Evolutionary conservation across 2,797 vertebrate genomes (phyloP).

Genomic region (Trachops cirrhosus): DNA sequence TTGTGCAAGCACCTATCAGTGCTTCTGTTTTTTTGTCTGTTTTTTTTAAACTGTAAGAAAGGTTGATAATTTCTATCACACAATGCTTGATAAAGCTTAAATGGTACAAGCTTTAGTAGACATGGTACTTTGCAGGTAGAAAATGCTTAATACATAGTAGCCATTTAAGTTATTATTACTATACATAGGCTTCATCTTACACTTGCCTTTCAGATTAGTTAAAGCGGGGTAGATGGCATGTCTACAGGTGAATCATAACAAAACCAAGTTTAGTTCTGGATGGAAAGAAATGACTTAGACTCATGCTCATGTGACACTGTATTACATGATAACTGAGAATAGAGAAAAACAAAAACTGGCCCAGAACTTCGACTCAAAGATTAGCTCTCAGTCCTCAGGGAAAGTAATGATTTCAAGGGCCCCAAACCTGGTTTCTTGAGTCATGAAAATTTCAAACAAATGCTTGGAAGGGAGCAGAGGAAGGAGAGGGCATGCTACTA

Average conservation of each 20-base stretch:
- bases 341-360: not conserved
- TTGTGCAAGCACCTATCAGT: not conserved
- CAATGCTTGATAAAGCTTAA: not conserved
- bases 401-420: not conserved
- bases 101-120: not conserved
- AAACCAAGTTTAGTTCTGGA: conserved; percentile 41
- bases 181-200: not conserved
- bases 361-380: not conserved
- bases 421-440: not conserved
- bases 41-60: not conserved
- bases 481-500: not conserved
- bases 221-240: not conserved
- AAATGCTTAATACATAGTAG: not conserved
- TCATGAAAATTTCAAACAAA: not conserved
- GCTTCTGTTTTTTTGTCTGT: not conserved
- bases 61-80: not conserved
- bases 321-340: not conserved
- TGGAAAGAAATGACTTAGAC: conserved; percentile 17
- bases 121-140: not conserved
- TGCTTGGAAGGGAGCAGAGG: not conserved
- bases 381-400: not conserved
- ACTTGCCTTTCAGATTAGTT: not conserved
- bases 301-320: not conserved
- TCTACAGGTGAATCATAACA: conserved; percentile 32
- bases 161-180: not conserved